These are phyloP conservation scores for Hirtodrosophila confusa DNA, from an alignment of 2,888 invertebrate genomes.

Conservation along the genomic window DNA sequence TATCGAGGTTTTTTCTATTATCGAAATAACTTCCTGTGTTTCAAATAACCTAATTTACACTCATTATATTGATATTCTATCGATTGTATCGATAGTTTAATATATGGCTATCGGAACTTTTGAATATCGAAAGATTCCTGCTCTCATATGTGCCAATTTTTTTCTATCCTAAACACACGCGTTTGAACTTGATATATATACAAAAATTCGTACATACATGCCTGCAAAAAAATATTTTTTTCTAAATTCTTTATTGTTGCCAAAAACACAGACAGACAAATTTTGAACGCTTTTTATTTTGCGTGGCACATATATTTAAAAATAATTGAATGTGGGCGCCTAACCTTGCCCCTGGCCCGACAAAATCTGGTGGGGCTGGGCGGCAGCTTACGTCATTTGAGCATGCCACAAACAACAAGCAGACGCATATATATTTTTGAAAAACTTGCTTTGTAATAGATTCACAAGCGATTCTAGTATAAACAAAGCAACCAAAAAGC, in stretches of 20 bases:
- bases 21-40: too few species aligned
- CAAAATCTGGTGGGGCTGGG: conserved; percentile 2
- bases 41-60: too few species aligned
- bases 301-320: conserved; percentile 39
- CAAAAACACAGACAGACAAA: not conserved
- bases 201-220: not conserved
- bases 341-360: conserved; percentile 1
- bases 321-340: conserved; percentile 29
- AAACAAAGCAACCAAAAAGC: conserved; percentile 27
- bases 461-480: conserved; percentile 29
- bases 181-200: conserved; percentile 12
- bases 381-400: conserved; percentile 31
- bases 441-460: conserved; percentile 45
- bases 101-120: too few species aligned
- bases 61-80: too few species aligned
- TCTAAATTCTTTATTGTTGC: not conserved
- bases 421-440: conserved; percentile 19
- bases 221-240: not conserved
- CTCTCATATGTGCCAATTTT: too few species aligned
- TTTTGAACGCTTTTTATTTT: conserved; percentile 2
- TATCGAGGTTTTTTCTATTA: too few species aligned
- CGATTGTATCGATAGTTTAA: too few species aligned
- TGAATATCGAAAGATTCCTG: too few species aligned
- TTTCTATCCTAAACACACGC: not conserved
- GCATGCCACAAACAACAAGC: conserved; percentile 4